Percentiles rank a stretch among this genome's conserved stretches.
These are phyloP conservation scores for Orthonychiurus folsomi DNA, from an alignment of 2,888 invertebrate species.

Conservation along the genomic window DNA sequence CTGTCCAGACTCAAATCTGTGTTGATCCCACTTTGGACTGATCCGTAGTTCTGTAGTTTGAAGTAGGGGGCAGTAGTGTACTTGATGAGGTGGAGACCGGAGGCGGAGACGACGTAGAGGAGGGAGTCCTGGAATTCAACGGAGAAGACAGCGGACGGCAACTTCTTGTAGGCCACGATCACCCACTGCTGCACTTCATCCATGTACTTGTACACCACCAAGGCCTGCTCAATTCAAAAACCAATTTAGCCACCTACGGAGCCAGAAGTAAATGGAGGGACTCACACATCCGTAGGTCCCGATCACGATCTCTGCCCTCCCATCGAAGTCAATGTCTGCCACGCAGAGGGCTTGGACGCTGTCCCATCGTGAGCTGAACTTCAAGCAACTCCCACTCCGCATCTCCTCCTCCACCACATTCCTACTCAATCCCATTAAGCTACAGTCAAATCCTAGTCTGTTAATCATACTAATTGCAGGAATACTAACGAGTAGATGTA, in stretches of 20 bases:
- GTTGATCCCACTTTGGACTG: background rate
- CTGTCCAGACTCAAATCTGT: background rate
- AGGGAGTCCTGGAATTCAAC: constrained; percentile 31
- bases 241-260: background rate
- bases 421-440: constrained; percentile 24
- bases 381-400: constrained; percentile 42
- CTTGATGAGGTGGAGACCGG: constrained; percentile 36
- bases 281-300: constrained; percentile 58
- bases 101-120: constrained; percentile 33
- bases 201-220: constrained; percentile 49
- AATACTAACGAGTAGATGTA: constrained; percentile 37
- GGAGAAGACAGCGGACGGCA: constrained; percentile 31
- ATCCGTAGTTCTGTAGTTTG: constrained; percentile 9
- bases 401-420: constrained; percentile 43
- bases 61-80: constrained; percentile 35
- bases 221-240: constrained; percentile 45
- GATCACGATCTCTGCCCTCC: constrained; percentile 57
- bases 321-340: constrained; percentile 63
- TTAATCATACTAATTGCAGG: background rate
- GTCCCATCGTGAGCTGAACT: constrained; percentile 51
- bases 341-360: constrained; percentile 54
- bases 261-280: background rate
- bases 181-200: constrained; percentile 40
- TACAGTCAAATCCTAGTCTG: background rate
- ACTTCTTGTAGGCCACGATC: constrained; percentile 36